phyloP scores from a whole-genome alignment of 92 coral and sea anemone species.

The Palythoa grandiflora region DNA sequence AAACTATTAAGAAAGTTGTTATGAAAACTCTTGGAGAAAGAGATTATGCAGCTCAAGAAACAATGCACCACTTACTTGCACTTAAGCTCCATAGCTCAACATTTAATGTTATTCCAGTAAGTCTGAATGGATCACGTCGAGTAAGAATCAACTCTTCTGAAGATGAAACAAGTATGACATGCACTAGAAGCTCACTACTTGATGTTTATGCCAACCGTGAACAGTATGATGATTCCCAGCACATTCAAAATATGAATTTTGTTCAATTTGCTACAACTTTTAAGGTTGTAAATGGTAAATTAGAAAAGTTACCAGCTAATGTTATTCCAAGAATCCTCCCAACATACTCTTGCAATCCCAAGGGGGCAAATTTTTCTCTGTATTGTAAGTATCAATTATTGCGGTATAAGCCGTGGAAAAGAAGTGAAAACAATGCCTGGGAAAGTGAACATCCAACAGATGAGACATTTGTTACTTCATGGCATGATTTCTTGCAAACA shows the following conservation, averaged over 20 bases:
- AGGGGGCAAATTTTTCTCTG: slow-evolving; percentile 49
- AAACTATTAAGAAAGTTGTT: slow-evolving; percentile 53
- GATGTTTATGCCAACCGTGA: no score
- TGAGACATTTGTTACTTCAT: slow-evolving; percentile 33
- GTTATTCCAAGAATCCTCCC: neutral
- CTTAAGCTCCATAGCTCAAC: no score
- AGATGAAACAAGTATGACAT: neutral
- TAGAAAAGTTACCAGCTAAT: slow-evolving; percentile 45
- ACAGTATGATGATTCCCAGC: slow-evolving; percentile 2
- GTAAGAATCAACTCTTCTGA: slow-evolving; percentile 43
- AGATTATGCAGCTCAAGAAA: slow-evolving; percentile 72
- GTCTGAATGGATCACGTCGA: slow-evolving; percentile 66
- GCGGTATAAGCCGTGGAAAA: slow-evolving; percentile 64
- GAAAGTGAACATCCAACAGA: slow-evolving; percentile 46
- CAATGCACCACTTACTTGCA: no score
- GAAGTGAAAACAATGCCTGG: slow-evolving; percentile 58
- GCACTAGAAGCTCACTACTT: slow-evolving; percentile 42
- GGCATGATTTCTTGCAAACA: slow-evolving; percentile 53
- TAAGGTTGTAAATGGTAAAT: slow-evolving; percentile 51
- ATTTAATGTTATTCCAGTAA: no score
- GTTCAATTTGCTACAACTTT: slow-evolving; percentile 63
- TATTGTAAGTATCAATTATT: slow-evolving; percentile 66
- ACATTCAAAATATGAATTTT: slow-evolving; percentile 24
- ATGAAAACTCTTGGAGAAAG: slow-evolving; percentile 76
- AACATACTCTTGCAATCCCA: slow-evolving; percentile 62